These are phyloP conservation scores for Drosophila picticornis DNA, from an alignment of 2,888 invertebrate species.

Conservation along the genomic window DNA sequence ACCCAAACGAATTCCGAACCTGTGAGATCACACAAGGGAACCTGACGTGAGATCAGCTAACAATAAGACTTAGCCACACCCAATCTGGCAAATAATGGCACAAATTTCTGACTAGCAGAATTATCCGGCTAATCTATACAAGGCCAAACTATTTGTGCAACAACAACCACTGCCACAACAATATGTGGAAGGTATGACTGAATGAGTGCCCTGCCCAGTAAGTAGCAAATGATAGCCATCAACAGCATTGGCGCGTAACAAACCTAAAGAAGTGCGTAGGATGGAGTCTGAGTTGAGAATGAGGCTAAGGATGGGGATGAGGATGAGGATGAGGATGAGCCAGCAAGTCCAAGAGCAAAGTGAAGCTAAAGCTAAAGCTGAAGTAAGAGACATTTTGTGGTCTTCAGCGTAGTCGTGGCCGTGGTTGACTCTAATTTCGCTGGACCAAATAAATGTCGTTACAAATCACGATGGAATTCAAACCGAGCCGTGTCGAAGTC, in stretches of 20 bases:
- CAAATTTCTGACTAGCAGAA: constrained; percentile 57
- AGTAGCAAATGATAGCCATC: constrained; percentile 66
- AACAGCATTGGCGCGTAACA: constrained; percentile 44
- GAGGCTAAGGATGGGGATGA: constrained; percentile 10
- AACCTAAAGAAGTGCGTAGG: constrained; percentile 70
- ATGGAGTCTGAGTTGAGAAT: constrained; percentile 37
- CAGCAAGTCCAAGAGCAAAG: constrained; percentile 23
- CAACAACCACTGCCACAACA: constrained; percentile 15
- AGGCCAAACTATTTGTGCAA: constrained; percentile 41
- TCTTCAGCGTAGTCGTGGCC: constrained; percentile 32
- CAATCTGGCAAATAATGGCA: constrained; percentile 61
- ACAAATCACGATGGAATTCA: constrained; percentile 84
- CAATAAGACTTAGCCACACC: constrained; percentile 64
- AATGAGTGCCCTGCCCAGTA: constrained; percentile 54
- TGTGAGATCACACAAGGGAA: constrained; percentile 40
- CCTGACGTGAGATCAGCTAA: constrained; percentile 48
- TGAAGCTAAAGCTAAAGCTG: not conserved
- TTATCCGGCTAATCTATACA: constrained; percentile 71
- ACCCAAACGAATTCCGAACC: constrained; percentile 35
- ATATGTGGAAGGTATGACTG: constrained; percentile 32
- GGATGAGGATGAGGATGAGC: constrained; percentile 34
- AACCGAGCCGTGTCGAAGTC: constrained; percentile 52
- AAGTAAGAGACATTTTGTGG: constrained; percentile 28
- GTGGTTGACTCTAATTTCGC: constrained; percentile 74
- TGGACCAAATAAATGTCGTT: constrained; percentile 83